Conservation (phyloP, 2,888 invertebrate genomes). For the Anodontia alba region DNA sequence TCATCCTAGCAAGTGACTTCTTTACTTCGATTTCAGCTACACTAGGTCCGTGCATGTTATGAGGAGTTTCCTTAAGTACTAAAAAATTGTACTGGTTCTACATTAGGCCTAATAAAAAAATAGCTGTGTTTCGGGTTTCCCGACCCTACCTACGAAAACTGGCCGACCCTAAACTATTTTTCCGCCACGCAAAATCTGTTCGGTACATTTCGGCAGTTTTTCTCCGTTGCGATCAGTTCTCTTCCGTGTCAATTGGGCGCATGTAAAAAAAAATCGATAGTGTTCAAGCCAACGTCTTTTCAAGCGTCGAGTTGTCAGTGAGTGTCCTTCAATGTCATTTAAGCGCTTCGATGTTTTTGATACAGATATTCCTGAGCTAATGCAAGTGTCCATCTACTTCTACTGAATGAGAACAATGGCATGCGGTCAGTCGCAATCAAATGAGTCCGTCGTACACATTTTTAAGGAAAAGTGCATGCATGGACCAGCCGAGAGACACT, state of each 20-base stretch:
- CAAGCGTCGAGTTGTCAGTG: background rate
- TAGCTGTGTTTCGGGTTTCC: background rate
- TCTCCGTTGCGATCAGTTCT: background rate
- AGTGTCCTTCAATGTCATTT: background rate
- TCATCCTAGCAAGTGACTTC: conserved; percentile 1
- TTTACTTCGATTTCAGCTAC: no score
- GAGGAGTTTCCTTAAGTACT: no score
- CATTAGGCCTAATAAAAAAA: conserved; percentile 7
- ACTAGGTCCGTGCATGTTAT: no score
- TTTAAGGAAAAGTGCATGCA: background rate
- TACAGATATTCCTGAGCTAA: no score
- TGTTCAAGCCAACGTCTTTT: no score
- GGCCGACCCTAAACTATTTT: background rate
- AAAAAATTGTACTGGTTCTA: no score
- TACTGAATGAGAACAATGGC: no score
- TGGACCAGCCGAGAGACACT: conserved; percentile 2
- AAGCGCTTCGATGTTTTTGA: background rate
- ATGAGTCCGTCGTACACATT: background rate
- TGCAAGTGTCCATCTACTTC: no score
- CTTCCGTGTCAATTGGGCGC: background rate
- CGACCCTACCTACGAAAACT: background rate
- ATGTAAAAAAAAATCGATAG: background rate
- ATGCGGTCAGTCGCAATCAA: background rate
- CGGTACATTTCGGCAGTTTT: background rate
- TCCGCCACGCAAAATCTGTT: background rate